Evolutionary conservation across 2,888 invertebrate genomes (phyloP).

Genomic region (Clanis bilineata): DNA sequence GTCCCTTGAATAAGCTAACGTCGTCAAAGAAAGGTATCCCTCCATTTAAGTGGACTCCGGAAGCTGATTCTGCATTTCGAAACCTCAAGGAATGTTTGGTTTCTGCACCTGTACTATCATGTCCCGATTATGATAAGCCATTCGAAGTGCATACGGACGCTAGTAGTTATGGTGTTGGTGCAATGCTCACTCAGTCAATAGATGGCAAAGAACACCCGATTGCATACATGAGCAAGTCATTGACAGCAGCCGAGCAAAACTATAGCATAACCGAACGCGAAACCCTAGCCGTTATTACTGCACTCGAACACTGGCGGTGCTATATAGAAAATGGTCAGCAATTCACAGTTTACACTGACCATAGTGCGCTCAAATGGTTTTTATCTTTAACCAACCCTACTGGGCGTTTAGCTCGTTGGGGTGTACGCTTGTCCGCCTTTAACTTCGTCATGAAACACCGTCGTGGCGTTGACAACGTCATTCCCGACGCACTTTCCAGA

Average conservation of each 20-base stretch:
- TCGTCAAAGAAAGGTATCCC: constrained; percentile 27
- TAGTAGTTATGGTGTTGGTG: background rate
- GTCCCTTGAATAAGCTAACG: constrained; percentile 32
- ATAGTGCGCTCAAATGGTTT: constrained; percentile 34
- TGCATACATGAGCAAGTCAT: background rate
- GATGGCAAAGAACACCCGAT: background rate
- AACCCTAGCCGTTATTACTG: constrained; percentile 32
- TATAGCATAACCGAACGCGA: constrained; percentile 38
- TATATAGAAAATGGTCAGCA: constrained; percentile 31
- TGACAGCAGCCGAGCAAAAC: constrained; percentile 23
- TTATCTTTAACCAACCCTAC: constrained; percentile 29
- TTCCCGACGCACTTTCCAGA: constrained; percentile 25
- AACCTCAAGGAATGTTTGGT: background rate
- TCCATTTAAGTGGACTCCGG: no score
- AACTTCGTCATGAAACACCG: constrained; percentile 33
- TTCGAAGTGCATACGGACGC: background rate
- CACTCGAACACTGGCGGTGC: constrained; percentile 37
- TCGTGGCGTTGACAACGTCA: constrained; percentile 28
- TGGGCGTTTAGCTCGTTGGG: constrained; percentile 35
- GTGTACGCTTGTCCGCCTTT: constrained; percentile 30
- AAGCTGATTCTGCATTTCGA: no score
- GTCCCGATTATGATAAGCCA: background rate
- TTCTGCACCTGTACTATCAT: background rate
- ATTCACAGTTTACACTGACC: constrained; percentile 33
- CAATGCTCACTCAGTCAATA: background rate